Base-by-base conservation (phyloP, 2,797 vertebrate species). In the Centropyge bicolor region DNA sequence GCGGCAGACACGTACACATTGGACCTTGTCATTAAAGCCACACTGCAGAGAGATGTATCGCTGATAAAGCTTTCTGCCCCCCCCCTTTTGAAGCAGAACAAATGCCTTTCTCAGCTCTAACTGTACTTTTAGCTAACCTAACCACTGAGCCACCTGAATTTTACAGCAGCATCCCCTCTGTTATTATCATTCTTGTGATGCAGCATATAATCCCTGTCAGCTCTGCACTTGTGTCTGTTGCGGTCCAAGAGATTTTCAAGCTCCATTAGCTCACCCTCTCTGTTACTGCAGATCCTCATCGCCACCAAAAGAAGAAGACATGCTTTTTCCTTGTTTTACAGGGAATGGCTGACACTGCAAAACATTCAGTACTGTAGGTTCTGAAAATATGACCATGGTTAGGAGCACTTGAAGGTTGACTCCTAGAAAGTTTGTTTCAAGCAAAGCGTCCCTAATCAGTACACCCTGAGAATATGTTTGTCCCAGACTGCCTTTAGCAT, bases 131-230 rank as follows among this genome's bases (percentile, higher is more conserved):
- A 19, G 55, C 74, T 11, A 80, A 63, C 75, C 60, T 73, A 46
- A 81, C 81, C 80, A 46, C 36, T 6, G 46, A 80, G 70, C 78
- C 83, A 80, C 81, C 81, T 88, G 73, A 81, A 45, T 73, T 70
- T 68, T 38, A 43, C 69, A 49, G 70, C 70, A 27, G 54, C 59
- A 52, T 13, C 62, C 54, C 6, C 46, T 75, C 83, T 87, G 69
- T 88, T 77, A 83, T 91, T 91, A 86, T 85, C 84, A 90, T 90
- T 89, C 86, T 67, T 89, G 68, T 66, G 81, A 89, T 74, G 84
- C 70, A 56, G 75, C 57, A 14, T 70, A 78, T 74, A 83, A 83
- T 87, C 80, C 63, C 68, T 35, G 54, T 77, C 84, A 70, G 74
- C 66, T 63, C 64, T 75, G 64, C 11, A 64, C 74, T 49, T 72